Evolutionary conservation across 2,113 vertebrate genomes (phyloP), one percentile per base, ranked within the genome.

Genomic region (Nesospiza acunhae): DNA sequence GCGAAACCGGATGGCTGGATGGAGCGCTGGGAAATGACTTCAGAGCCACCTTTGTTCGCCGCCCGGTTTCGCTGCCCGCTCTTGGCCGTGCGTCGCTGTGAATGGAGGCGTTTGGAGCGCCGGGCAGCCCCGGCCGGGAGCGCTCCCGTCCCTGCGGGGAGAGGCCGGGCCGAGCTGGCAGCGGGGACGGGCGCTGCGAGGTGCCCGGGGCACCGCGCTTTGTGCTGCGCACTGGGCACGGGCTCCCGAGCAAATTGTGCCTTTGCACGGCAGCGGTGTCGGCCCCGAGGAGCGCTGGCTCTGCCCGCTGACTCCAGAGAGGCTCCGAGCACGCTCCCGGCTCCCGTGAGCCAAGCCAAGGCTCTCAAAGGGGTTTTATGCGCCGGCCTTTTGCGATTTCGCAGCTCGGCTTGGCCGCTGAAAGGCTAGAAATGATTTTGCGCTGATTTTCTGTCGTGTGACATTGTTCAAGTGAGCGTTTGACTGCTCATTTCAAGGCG

Each of bases 11-110:
- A 98, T 98, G 98, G 98, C 98, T 98, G 97, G 97, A 97, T 97
- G 96, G 97, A 98, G 98, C 96, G 93, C 83, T 90, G 98, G 98
- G 98, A 99, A 98, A 98, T 98, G 98, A 98, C 98, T 98, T 98
- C 98, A 97, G 98, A 98, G 98, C 95, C 97, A 98, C 98, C 98
- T 98, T 98, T 98, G 98, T 98, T 97, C 93, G 50, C 22, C 86
- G 37, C 68, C 87, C 89, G 95, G 44, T 94, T 90, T 96, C 98
- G 76, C 95, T 97, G 97, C 94, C 97, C 92, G 94, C 98, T 98
- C 98, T 98, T 98, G 98, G 98, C 98, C 98, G 97, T 96, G 98
- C 97, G 98, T 98, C 97, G 94, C 97, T 90, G 78, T 98, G 98
- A 98, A 98, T 97, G 97, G 94, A 94, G 90, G 92, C 62, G 74